Evolutionary conservation across 2,797 vertebrate genomes (phyloP).

Genomic region (Liparis tanakae): DNA sequence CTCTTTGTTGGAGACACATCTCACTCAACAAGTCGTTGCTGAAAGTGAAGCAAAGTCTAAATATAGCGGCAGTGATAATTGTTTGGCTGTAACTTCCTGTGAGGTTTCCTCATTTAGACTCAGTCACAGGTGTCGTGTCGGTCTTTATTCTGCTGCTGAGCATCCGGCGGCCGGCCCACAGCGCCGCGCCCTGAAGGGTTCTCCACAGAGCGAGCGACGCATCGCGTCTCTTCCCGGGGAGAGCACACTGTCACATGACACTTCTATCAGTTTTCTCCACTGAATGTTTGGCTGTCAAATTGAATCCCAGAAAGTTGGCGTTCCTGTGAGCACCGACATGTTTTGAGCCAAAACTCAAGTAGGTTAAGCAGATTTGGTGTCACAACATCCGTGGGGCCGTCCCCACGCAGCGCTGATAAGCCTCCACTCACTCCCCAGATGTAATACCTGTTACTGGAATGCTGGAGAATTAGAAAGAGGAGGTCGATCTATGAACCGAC

Average conservation of each 20-base stretch:
- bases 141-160: conserved; percentile 8
- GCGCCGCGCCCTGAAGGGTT: conserved; percentile 30
- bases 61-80: not conserved
- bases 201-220: conserved; percentile 11
- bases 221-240: not conserved
- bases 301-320: conserved; percentile 48
- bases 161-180: conserved; percentile 25
- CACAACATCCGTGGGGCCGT: conserved; percentile 76
- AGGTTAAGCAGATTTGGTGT: conserved; percentile 85
- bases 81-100: not conserved
- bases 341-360: conserved; percentile 77
- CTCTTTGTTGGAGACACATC: not conserved
- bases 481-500: conserved; percentile 33
- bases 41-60: not conserved
- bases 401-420: conserved; percentile 77
- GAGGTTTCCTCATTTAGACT: not conserved
- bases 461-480: conserved; percentile 60
- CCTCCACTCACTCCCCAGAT: conserved; percentile 71
- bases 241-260: conserved; percentile 23
- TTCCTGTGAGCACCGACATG: conserved; percentile 64
- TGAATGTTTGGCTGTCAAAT: conserved; percentile 61
- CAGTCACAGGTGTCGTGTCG: conserved; percentile 8
- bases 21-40: not conserved
- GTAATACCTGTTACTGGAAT: conserved; percentile 76
- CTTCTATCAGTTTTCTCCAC: conserved; percentile 51